These are phyloP conservation scores for Tribolium madens DNA, from an alignment of 1,140 invertebrate species.

Conservation along the genomic window DNA sequence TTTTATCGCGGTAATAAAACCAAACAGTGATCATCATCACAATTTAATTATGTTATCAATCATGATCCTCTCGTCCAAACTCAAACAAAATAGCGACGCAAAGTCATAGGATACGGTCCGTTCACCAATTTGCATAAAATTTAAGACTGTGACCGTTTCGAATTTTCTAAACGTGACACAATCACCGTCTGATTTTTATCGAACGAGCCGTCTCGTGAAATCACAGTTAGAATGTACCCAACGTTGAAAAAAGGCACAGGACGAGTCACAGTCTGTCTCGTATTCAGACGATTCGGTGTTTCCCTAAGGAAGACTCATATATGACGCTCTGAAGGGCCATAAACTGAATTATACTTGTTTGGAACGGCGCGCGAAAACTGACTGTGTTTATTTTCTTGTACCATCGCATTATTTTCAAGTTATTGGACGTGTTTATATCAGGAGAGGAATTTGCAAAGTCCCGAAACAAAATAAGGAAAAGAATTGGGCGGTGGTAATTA, in stretches of 20 bases:
- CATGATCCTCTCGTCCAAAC: constrained; percentile 43
- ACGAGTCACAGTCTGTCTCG: constrained; percentile 48
- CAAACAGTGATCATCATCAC: constrained; percentile 24
- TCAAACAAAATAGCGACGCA: constrained; percentile 47
- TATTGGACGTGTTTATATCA: constrained; percentile 55
- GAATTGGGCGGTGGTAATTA: too few relatives aligned
- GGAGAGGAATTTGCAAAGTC: constrained; percentile 45
- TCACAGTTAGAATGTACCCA: constrained; percentile 27
- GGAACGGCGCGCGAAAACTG: constrained; percentile 60
- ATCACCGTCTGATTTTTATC: constrained; percentile 44
- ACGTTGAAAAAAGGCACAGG: not conserved
- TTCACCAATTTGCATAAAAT: constrained; percentile 48
- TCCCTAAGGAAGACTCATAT: constrained; percentile 55
- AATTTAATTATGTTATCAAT: constrained; percentile 47
- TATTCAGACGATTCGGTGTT: constrained; percentile 43
- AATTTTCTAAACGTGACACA: not conserved
- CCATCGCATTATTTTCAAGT: constrained; percentile 48
- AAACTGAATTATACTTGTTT: constrained; percentile 62
- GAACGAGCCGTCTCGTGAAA: constrained; percentile 22
- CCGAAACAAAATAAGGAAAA: not conserved
- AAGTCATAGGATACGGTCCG: constrained; percentile 51
- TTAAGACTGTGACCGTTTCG: constrained; percentile 32
- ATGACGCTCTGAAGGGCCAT: constrained; percentile 59
- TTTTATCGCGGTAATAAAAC: constrained; percentile 1
- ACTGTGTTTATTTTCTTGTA: constrained; percentile 59